These are phyloP conservation scores for Sarcoramphus papa DNA, from an alignment of 2,797 vertebrate species.

Conservation along the genomic window DNA sequence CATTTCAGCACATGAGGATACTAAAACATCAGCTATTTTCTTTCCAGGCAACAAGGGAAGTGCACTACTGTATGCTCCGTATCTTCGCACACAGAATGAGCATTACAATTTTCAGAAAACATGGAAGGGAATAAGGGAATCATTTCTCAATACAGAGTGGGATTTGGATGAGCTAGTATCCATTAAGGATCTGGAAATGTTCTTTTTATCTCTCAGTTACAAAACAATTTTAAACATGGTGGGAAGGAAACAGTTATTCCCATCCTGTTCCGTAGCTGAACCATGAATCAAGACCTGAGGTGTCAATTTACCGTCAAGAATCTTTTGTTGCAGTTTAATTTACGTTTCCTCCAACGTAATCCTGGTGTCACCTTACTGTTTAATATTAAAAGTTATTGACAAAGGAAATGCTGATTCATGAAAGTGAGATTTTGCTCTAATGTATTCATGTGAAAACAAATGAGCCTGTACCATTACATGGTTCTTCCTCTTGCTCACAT, in stretches of 20 bases:
- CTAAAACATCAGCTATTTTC: background rate
- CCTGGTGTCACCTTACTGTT: slow-evolving; percentile 45
- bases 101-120: background rate
- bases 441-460: slow-evolving; percentile 36
- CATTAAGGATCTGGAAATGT: background rate
- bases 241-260: background rate
- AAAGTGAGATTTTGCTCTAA: slow-evolving; percentile 26
- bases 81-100: background rate
- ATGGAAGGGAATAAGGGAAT: background rate
- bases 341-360: slow-evolving; percentile 23
- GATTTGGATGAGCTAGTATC: background rate
- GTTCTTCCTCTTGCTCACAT: background rate
- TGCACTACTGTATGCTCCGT: background rate
- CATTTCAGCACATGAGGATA: background rate
- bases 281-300: background rate
- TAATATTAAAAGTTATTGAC: slow-evolving; percentile 53
- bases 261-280: background rate
- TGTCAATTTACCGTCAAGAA: slow-evolving; percentile 26
- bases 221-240: background rate
- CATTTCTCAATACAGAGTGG: background rate
- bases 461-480: background rate
- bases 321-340: slow-evolving; percentile 30
- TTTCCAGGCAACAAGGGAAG: background rate
- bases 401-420: slow-evolving; percentile 46
- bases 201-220: background rate